A percentile compares a stretch with the other conserved stretches of the same genome.
These are phyloP conservation scores for Steinernema hermaphroditum DNA, from an alignment of 2,888 invertebrate species.

Conservation along the genomic window DNA sequence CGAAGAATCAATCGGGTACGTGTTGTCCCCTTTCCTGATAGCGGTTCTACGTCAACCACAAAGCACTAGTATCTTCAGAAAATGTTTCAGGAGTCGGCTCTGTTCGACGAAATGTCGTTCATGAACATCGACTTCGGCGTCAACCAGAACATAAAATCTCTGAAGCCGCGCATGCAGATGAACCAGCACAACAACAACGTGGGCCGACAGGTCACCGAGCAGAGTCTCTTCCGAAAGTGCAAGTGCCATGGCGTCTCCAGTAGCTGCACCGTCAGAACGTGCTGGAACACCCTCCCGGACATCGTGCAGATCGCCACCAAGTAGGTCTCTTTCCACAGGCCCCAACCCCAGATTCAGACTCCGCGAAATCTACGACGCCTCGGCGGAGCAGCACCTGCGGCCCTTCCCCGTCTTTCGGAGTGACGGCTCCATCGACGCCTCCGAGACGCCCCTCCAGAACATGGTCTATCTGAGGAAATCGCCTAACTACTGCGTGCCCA, in stretches of 20 bases:
- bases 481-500: conserved; percentile 81
- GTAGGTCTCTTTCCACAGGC: not conserved
- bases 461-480: conserved; percentile 79
- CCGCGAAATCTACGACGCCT: conserved; percentile 14
- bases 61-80: not conserved
- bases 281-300: conserved; percentile 77
- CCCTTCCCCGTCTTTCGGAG: conserved; percentile 16
- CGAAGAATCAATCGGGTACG: conserved; percentile 12
- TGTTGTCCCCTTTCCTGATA: too few species aligned
- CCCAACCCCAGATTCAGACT: conserved; percentile 10
- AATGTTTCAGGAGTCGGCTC: conserved; percentile 20
- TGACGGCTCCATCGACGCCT: conserved; percentile 21
- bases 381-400: conserved; percentile 17
- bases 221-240: conserved; percentile 74
- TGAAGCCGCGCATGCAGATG: conserved; percentile 71
- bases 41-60: too few species aligned
- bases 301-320: conserved; percentile 70
- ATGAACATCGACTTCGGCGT: conserved; percentile 32
- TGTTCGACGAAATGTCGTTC: conserved; percentile 28
- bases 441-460: conserved; percentile 67
- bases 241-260: conserved; percentile 85
- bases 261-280: conserved; percentile 80
- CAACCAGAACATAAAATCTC: conserved; percentile 21
- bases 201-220: conserved; percentile 74
- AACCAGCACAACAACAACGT: conserved; percentile 80